Evolutionary conservation across 2,888 invertebrate species (phyloP), one percentile per base, ranked within the genome.

Genomic region (Hofmannophila pseudospretella): DNA sequence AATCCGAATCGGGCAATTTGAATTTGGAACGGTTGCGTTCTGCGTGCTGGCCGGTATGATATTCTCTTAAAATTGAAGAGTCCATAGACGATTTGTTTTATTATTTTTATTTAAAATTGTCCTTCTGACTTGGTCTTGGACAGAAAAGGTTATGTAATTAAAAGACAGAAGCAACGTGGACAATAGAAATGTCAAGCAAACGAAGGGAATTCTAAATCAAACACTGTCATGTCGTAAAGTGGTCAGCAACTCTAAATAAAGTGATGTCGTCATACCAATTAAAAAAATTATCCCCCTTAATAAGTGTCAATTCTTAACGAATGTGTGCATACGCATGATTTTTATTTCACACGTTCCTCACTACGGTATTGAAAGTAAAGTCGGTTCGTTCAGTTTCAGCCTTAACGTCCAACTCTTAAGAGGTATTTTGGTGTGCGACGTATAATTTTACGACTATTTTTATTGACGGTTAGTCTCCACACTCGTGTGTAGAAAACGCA

Each of bases 221-320:
- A 68, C 71, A 67, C 59, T 68, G 72, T 67, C 69, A 59, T 48
- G 67, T 63, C 57, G 54, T 48, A 59, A 66, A 68, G 68, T 73
- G 71, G 67, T 61, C 70, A 72, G 58, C 67, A 63, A 54, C 58
- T 58, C 75, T 73, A 75, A 77, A 80, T 72, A 76, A 74, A 80
- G 72, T 54, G 76, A 80, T 86, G 84, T 77, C 81, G 86, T 85
- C 85, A 85, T 77, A 68, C 81, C 84, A 86, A 86, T 86, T 85
- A 82, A 85, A 85, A 81, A 82, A 81, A 82, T 81, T 81, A 84
- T 80, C 76, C 76, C 77, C 73, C 67, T 84, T 85, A 84, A 84
- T 84, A 85, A 82, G 85, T 86, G 86, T 85, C 86, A 86, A 84
- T 85, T 82, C 80, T 77, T 84, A 86, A 86, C 82, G 79, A 85